Base-by-base conservation (phyloP, 2,888 invertebrate species). In the Pheosia tremula region DNA sequence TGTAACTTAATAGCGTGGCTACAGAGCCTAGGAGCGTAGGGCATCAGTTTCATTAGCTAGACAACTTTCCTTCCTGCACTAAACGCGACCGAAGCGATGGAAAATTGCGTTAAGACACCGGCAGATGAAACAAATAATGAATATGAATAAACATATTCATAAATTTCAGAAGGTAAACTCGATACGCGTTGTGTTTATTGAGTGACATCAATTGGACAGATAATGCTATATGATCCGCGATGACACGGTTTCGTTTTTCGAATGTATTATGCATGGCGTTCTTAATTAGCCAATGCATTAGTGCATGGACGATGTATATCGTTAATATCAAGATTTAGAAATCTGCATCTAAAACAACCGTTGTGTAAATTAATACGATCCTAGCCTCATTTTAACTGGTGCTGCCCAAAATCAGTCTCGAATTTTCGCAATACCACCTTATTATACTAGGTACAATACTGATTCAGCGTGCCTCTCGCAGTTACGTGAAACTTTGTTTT, bases 61-160 rank as follows among this genome's bases (percentile, higher is more conserved):
- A 56, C 7, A 77, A 79, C 81, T 81, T 81, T 83, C 80, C 80
- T 81, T 75, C 77, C 78, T 80, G 69, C 66, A 68, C 71, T 68
- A 71, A 64, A 76, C 61, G 66, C 66, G 69, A 75, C 64, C 65
- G 41, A 1, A 10, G 60, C 53, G 47, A 66, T 60, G 58, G 59
- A 72, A 54, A 55, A 50, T 74, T 69, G 58, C 66, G 67, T 67
- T 74, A 60, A 43, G 10, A 45, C 43, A 56, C n/a, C 36, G 41
- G 24, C 11, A 43, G 13, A 50, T 37, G 37, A 54, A 54, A 50
- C 8, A 7, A 5, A 13, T 13, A 9, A 6, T 50, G 50, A 50
- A 50, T 7, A 50, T 9, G 24, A 50, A 9, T 24, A 50, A 47
- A n/a, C 50, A 24, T 24, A 24, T 50, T 24, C 50, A 50, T 50